Base-by-base conservation (phyloP, 2,113 vertebrate species). In the Clupea harengus region DNA sequence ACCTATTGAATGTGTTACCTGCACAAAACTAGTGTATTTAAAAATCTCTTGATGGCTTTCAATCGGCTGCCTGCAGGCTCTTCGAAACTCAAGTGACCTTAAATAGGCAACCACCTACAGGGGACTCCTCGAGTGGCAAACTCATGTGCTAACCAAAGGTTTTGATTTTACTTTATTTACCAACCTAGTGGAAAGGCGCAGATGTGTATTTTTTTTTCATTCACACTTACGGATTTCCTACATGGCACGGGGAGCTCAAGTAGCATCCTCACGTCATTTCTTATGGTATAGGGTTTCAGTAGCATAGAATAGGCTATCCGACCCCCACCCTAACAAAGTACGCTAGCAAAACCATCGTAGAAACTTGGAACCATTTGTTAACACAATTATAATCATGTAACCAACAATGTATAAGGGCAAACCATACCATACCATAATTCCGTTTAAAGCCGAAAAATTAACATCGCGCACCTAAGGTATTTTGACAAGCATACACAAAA, bases 251-350 rank as follows among this genome's bases (percentile, higher is more conserved):
- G 28, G 10, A 28, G 67, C 67, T 75, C 25, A 78, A 78, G 72
- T 78, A 78, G 72, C 72, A 78, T 78, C 72, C 72, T 10, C 39
- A 78, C 72, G 72, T 78, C 72, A 78, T 78, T 78, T 18, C 39
- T 60, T 22, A 60, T 6, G 54, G 20, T 49, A 6, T 60, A 39
- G 28, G 25, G 32, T 32, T 78, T 44, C 28, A 32, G 25, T 15
- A 11, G 2, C 25, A 17, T 32, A 7, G 4, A 15, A 15, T 54
- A 18, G 52, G 52, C 28, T 75, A 13, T 3, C 72, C 72, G 28
- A 18, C 72, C 72, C 72, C 72, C 72, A 78, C 72, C 11, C 11
- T 32, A 7, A 49, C 47, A 78, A 32, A 39, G 4, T 39, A 32
- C 28, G 72, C 72, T 78, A 78, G 28, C 13, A 78, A 9, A 15